Conservation (phyloP, 2,797 vertebrate genomes). For the Thunnus albacares region DNA sequence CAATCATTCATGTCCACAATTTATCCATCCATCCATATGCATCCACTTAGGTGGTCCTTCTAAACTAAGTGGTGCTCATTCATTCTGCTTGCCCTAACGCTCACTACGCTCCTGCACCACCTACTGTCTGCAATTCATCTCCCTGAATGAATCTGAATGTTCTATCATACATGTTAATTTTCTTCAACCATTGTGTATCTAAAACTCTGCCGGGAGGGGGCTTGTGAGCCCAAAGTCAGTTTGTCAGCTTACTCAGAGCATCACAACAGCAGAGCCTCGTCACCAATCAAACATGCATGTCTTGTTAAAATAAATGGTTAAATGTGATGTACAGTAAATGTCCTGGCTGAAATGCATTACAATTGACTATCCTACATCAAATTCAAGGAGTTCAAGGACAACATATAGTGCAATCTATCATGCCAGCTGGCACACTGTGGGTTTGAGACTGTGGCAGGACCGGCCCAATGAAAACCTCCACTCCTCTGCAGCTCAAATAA, state of each 20-base stretch:
- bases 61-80: background rate
- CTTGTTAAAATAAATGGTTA: background rate
- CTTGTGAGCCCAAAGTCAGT: no score
- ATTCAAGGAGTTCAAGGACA: background rate
- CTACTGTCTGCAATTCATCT: background rate
- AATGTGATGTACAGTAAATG: background rate
- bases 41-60: background rate
- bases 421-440: conserved; percentile 17
- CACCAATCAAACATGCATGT: no score
- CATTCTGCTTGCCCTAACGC: background rate
- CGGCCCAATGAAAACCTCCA: conserved; percentile 11
- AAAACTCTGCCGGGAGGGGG: background rate
- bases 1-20: no score
- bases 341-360: background rate
- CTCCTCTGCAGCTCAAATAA: conserved; percentile 43
- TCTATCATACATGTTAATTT: background rate
- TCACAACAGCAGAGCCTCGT: no score
- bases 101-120: background rate
- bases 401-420: conserved; percentile 33
- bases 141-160: background rate
- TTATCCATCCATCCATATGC: no score
- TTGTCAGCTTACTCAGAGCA: no score
- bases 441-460: conserved; percentile 33
- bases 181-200: background rate
- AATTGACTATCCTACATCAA: background rate